phyloP scores from a whole-genome alignment of 2,113 vertebrate species.

The Cephalopterus ornatus region DNA sequence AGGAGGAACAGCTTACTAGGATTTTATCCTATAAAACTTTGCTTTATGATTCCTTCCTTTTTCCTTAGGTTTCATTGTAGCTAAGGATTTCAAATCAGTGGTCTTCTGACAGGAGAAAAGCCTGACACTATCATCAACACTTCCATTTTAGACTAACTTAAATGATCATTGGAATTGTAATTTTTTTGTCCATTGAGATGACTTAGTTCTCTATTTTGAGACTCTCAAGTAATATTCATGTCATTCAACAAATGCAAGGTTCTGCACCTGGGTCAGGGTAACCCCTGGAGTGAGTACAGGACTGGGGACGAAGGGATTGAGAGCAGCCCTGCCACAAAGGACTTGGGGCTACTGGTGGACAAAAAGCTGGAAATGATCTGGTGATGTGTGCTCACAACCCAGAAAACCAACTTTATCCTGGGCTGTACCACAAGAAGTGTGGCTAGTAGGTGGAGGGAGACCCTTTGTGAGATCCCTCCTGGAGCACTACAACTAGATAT shows the following conservation, averaged over 20 bases:
- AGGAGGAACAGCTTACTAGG: not conserved
- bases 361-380: rapidly evolving
- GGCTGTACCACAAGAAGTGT: rapidly evolving
- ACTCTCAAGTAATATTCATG: not conserved
- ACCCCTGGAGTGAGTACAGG: rapidly evolving
- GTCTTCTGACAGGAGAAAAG: not conserved
- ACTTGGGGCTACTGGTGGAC: too few relatives aligned
- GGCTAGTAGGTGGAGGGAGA: rapidly evolving
- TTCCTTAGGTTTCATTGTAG: not conserved
- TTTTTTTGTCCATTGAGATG: not conserved
- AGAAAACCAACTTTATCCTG: not conserved
- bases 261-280: not conserved
- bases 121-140: not conserved
- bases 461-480: not conserved
- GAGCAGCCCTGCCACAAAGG: not conserved
- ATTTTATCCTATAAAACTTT: not conserved
- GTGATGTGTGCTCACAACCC: not conserved
- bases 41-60: not conserved
- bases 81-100: not conserved
- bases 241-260: not conserved
- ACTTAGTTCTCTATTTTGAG: not conserved
- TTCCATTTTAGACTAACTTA: not conserved
- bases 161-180: not conserved
- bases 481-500: rapidly evolving
- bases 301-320: not conserved